These are phyloP conservation scores for Myotis brandtii DNA, from an alignment of 2,113 vertebrate species.

Conservation along the genomic window DNA sequence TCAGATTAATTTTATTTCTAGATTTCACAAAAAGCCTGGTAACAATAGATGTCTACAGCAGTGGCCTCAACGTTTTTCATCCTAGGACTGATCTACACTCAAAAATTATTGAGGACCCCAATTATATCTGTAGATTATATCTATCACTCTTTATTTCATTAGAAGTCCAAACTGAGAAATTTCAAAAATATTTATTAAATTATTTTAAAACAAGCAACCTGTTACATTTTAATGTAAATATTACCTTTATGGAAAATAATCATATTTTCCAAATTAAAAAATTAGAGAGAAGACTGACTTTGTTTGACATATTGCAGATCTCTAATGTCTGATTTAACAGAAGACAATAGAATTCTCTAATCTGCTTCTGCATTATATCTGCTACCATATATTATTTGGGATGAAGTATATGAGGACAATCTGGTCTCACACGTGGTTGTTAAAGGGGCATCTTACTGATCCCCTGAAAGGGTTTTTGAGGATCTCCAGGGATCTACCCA, in stretches of 20 bases:
- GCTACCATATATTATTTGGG: background rate
- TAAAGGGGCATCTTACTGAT: background rate
- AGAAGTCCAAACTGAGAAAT: background rate
- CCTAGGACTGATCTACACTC: background rate
- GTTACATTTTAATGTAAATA: slow-evolving; percentile 5
- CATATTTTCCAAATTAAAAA: background rate
- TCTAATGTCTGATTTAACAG: background rate
- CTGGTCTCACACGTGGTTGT: background rate
- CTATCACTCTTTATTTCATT: background rate
- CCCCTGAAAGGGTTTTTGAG: background rate
- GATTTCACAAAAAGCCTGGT: background rate
- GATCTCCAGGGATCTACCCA: background rate
- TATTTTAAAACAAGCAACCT: background rate
- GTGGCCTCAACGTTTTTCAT: background rate
- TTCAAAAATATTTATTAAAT: slow-evolving; percentile 1
- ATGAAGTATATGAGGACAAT: background rate
- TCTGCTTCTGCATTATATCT: background rate
- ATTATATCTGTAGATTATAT: background rate
- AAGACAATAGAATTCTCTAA: background rate
- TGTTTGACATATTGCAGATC: background rate
- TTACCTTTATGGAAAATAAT: background rate
- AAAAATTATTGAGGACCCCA: background rate
- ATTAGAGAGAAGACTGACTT: background rate
- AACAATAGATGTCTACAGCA: background rate
- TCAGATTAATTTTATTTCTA: slow-evolving; percentile 12